Conservation (phyloP, 1,140 invertebrate species). For the Lepidurus arcticus region DNA sequence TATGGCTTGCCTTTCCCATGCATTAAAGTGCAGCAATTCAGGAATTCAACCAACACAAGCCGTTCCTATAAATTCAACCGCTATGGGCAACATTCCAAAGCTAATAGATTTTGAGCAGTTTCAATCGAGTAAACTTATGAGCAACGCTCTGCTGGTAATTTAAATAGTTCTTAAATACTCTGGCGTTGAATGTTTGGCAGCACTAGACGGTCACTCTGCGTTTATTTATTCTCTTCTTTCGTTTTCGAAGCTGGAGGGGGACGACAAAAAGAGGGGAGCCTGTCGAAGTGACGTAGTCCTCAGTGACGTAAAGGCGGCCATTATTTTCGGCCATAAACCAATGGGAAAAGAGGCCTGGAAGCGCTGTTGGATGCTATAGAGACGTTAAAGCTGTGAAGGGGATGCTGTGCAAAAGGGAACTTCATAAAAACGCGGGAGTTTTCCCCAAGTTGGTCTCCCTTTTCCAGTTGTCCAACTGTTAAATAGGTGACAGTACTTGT, state of each 20-base stretch:
- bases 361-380: no score
- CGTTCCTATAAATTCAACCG: background rate
- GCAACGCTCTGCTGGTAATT: background rate
- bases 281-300: background rate
- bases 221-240: background rate
- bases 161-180: background rate
- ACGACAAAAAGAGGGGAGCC: background rate
- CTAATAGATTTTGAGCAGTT: background rate
- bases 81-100: background rate
- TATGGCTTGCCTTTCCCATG: background rate
- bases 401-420: background rate
- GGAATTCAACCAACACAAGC: background rate
- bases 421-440: background rate
- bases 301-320: slow-evolving; percentile 15
- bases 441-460: background rate
- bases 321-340: background rate
- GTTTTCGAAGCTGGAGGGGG: background rate
- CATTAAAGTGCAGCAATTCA: background rate
- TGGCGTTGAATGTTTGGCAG: background rate
- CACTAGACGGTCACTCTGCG: background rate
- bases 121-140: background rate
- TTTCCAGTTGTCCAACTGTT: slow-evolving; percentile 4
- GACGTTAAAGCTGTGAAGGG: background rate
- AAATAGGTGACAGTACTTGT: slow-evolving; percentile 22
- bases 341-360: background rate